phyloP scores from a whole-genome alignment of 1,140 invertebrate species.

The Hirudo medicinalis region DNA sequence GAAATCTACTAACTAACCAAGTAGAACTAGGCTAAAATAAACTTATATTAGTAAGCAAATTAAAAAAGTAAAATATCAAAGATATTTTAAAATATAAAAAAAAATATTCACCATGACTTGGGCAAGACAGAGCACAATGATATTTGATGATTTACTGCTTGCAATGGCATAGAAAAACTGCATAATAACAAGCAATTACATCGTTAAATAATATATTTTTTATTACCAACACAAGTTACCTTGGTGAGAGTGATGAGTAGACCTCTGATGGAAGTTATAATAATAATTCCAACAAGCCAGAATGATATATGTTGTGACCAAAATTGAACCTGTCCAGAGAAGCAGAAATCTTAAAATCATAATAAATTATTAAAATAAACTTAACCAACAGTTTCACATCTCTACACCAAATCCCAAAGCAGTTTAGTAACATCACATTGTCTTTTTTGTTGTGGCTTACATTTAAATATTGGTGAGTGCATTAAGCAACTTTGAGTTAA shows the following conservation, averaged over 20 bases:
- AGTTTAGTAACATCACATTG: too few relatives aligned
- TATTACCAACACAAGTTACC: constrained; percentile 35
- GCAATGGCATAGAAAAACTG: constrained; percentile 99
- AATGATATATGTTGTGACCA: constrained; percentile 99
- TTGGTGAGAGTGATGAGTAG: constrained; percentile 92
- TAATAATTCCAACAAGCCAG: constrained; percentile 89
- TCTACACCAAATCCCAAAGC: too few relatives aligned
- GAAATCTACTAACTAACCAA: background rate
- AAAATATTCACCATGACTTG: constrained; percentile 72
- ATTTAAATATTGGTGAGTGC: too few relatives aligned
- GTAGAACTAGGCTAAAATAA: background rate
- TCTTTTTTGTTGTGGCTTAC: too few relatives aligned
- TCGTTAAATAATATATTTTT: constrained; percentile 14
- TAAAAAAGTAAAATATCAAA: background rate
- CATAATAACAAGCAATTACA: constrained; percentile 34
- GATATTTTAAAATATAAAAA: too few relatives aligned
- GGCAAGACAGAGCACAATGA: constrained; percentile 88
- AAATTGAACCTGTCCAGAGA: constrained; percentile 52
- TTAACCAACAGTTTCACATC: too few relatives aligned
- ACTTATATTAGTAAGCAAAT: background rate
- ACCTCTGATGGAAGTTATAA: constrained; percentile 91
- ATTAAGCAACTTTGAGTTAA: too few relatives aligned
- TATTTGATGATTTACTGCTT: constrained; percentile 96
- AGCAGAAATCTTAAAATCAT: background rate
- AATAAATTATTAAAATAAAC: too few relatives aligned